Percentiles rank a stretch among this genome's conserved stretches.
phyloP scores from a whole-genome alignment of 1,140 invertebrate genomes.

The Bacillus rossius region DNA sequence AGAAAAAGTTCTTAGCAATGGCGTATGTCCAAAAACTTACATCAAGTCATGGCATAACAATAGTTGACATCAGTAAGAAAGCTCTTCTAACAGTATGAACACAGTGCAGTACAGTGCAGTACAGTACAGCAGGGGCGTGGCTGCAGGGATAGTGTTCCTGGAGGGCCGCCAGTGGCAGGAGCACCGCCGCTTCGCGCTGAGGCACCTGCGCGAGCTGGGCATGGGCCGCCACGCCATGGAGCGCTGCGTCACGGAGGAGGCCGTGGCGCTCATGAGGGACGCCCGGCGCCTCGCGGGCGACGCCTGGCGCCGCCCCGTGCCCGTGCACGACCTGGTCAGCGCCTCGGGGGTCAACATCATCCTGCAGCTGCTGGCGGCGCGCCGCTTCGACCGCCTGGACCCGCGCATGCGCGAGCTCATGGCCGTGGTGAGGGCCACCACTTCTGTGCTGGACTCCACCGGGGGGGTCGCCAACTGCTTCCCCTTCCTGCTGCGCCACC shows the following conservation, averaged over 20 bases:
- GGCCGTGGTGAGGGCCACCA: neutral
- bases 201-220: conserved; percentile 48
- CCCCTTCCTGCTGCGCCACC: neutral
- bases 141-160: conserved; percentile 26
- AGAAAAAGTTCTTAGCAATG: too few species aligned
- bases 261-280: conserved; percentile 30
- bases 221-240: conserved; percentile 48
- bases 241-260: conserved; percentile 42
- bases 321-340: conserved; percentile 10
- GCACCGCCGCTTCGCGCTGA: conserved; percentile 40
- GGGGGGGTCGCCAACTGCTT: neutral
- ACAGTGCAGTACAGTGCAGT: too few species aligned
- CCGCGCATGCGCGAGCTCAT: neutral
- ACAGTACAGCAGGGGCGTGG: too few species aligned
- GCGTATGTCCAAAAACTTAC: too few species aligned
- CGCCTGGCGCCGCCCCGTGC: conserved; percentile 42
- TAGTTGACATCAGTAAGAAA: too few species aligned
- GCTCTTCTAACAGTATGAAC: too few species aligned
- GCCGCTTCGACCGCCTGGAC: neutral
- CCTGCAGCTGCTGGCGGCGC: neutral
- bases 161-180: conserved; percentile 37
- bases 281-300: conserved; percentile 40
- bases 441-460: neutral
- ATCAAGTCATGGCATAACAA: too few species aligned
- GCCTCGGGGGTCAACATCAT: conserved; percentile 3